Base-by-base conservation (phyloP, 2,113 vertebrate genomes). In the Isurus oxyrinchus region DNA sequence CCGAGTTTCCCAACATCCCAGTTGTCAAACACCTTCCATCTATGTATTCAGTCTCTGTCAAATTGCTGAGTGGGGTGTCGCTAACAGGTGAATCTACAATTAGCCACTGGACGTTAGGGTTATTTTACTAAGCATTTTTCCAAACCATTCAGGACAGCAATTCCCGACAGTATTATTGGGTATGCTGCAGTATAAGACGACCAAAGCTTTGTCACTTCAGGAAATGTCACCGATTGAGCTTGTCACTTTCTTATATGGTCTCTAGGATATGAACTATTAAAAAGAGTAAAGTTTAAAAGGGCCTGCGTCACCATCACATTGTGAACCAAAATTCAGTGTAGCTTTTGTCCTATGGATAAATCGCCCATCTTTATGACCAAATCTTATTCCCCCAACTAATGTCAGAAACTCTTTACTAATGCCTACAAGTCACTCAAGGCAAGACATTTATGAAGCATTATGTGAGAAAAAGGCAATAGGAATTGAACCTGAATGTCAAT, bases 401-500 rank as follows among this genome's bases (percentile, higher is more conserved):
- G 21, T 44, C 61, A 40, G 5, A 14, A 19, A 59, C 59, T 40
- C 31, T 61, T 94, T 25, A 66, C 16, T 61, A n/a, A 63, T 27
- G n/a, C 19, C 21, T 25, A 94, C 1, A 40, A 19, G 5, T 31
- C 63, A 0, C 90, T 63, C 27, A 40, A 61, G 63, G 4, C 61
- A 25, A 67, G 27, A 63, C 4, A 61, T 94, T 94, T 67, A 94
- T 63, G 93, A 40, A 44, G 40, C 93, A 94, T 0, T 67, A 35
- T 44, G 55, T n/a, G 21, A 35, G 66, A 66, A 44, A 67, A 66
- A 40, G 16, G 5, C 61, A 44, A 94, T 7, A 23, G 93, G 67
- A 94, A 21, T 94, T 94, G 93, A 95, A 95, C 49, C 23, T 55
- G 66, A 95, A 76, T 55, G 44, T 72, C 44, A 95, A 72, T 72